These are phyloP conservation scores for Charanyca ferruginea DNA, from an alignment of 2,888 invertebrate species.

Conservation along the genomic window DNA sequence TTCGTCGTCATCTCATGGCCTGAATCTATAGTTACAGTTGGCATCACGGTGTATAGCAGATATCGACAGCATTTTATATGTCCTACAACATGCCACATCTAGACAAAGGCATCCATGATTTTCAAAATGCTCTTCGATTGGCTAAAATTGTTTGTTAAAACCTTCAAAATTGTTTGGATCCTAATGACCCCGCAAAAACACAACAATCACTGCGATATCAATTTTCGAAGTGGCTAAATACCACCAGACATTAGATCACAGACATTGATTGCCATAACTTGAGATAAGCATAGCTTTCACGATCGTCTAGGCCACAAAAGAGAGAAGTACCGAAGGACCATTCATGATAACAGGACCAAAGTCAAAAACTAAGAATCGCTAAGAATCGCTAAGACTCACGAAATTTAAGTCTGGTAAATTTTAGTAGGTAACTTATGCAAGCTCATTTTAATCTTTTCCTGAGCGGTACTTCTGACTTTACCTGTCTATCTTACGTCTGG, in stretches of 20 bases:
- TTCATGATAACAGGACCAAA: background rate
- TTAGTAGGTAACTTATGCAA: fast-evolving
- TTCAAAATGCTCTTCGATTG: background rate
- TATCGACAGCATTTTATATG: no score
- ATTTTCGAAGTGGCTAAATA: conserved; percentile 70
- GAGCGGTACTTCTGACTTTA: conserved; percentile 26
- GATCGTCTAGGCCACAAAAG: conserved; percentile 54
- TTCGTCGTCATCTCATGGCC: no score
- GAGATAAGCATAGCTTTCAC: conserved; percentile 76
- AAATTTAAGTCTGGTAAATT: background rate
- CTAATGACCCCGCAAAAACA: conserved; percentile 32
- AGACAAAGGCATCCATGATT: background rate
- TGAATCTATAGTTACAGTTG: no score
- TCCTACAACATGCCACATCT: background rate
- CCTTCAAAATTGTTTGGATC: conserved; percentile 2
- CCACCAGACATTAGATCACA: conserved; percentile 72
- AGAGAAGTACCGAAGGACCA: conserved; percentile 25
- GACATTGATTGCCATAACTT: conserved; percentile 75
- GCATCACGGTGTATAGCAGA: no score
- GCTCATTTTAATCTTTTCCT: background rate
- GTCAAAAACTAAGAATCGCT: background rate
- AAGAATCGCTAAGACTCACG: background rate
- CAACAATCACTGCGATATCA: conserved; percentile 53
- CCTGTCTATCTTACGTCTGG: background rate
- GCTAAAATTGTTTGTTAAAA: background rate